phyloP scores from a whole-genome alignment of 2,888 invertebrate genomes.

The Buathra laborator region DNA sequence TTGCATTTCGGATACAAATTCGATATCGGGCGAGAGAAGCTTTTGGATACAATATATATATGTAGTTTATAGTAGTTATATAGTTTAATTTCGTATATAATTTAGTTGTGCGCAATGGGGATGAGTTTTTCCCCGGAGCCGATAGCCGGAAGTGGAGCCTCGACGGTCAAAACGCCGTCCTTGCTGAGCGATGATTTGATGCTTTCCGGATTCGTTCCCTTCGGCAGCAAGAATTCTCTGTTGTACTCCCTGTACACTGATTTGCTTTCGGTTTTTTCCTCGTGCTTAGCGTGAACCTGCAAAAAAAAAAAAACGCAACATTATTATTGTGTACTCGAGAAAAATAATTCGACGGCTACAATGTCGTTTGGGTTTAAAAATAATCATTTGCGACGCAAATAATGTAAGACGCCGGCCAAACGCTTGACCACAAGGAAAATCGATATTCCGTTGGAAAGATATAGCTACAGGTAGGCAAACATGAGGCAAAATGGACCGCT shows the following conservation, averaged over 20 bases:
- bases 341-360: background rate
- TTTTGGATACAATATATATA: constrained; percentile 62
- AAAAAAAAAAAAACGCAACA: constrained; percentile 34
- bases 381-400: background rate
- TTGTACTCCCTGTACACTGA: constrained; percentile 99
- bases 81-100: constrained; percentile 61
- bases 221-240: constrained; percentile 97
- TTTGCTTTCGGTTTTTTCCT: constrained; percentile 98
- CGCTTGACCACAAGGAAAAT: constrained; percentile 50
- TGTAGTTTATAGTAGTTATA: constrained; percentile 49
- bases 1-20: constrained; percentile 37
- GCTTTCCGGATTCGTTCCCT: constrained; percentile 98
- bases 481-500: too few species aligned
- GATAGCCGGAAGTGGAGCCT: constrained; percentile 97
- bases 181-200: constrained; percentile 98
- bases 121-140: constrained; percentile 93
- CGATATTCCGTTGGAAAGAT: constrained; percentile 42
- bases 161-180: constrained; percentile 98
- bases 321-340: background rate
- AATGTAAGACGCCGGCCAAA: constrained; percentile 2
- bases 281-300: constrained; percentile 98
- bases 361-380: background rate
- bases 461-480: background rate
- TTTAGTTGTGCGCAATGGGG: constrained; percentile 91
- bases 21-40: constrained; percentile 49